Conservation (phyloP, 2,888 invertebrate species). For the Sminthurinus aureus region DNA sequence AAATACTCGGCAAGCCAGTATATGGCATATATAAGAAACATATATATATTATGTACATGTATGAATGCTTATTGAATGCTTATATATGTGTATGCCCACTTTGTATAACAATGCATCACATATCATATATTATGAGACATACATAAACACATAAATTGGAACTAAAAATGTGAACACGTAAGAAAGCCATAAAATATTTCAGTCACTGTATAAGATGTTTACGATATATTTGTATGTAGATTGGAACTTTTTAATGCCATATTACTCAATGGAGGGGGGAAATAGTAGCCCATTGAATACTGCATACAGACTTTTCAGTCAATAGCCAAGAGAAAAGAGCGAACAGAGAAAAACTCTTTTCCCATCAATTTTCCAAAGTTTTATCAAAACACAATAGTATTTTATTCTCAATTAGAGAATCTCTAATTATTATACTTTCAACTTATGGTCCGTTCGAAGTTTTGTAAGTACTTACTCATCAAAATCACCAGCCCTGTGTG, state of each 20-base stretch:
- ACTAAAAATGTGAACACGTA: slow-evolving; percentile 25
- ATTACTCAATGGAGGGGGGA: slow-evolving; percentile 3
- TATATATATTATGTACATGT: neutral
- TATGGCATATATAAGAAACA: neutral
- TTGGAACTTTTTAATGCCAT: no score
- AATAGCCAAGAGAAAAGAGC: neutral
- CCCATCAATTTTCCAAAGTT: neutral
- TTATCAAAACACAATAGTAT: neutral
- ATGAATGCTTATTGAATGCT: neutral
- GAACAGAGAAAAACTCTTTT: slow-evolving; percentile 1
- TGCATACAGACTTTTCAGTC: neutral
- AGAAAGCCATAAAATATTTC: slow-evolving; percentile 33
- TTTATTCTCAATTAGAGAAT: neutral
- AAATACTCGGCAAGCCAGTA: no score
- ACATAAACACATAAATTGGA: neutral
- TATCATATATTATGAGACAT: neutral
- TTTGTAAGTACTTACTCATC: neutral
- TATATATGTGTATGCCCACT: neutral
- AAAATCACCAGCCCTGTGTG: neutral
- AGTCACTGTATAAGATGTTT: slow-evolving; percentile 29
- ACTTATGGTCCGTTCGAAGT: neutral
- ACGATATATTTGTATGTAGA: slow-evolving; percentile 3
- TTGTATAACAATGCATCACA: neutral
- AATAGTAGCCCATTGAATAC: slow-evolving; percentile 10
- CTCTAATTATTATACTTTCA: slow-evolving; percentile 22